These are phyloP conservation scores for Petrolisthes cinctipes DNA, from an alignment of 2,888 invertebrate species.

Conservation along the genomic window DNA sequence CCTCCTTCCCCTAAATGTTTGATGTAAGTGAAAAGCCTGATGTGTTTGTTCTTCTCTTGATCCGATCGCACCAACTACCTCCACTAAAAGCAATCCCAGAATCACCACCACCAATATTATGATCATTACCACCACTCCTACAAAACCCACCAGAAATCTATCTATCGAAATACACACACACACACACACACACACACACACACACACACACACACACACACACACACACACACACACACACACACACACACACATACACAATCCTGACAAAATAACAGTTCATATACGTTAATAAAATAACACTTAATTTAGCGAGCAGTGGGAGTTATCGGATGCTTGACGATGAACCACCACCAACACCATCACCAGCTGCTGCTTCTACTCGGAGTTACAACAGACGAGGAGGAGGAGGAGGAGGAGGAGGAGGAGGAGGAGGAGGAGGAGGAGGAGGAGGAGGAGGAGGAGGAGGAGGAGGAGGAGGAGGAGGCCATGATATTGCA, in stretches of 20 bases:
- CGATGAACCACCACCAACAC: neutral
- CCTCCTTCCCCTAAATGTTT: too few species aligned
- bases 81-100: too few species aligned
- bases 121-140: too few species aligned
- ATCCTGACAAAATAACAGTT: neutral
- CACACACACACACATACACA: neutral
- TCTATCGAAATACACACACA: constrained; percentile 14
- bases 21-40: too few species aligned
- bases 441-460: neutral
- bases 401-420: neutral
- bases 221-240: constrained; percentile 2
- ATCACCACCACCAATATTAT: too few species aligned
- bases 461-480: neutral
- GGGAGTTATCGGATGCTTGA: too few species aligned
- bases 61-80: too few species aligned
- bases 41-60: too few species aligned
- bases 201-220: constrained; percentile 10
- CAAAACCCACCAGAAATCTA: constrained; percentile 1
- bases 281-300: neutral
- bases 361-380: neutral
- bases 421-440: too few species aligned
- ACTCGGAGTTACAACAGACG: too few species aligned
- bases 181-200: constrained; percentile 28
- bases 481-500: neutral
- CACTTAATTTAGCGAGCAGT: too few species aligned